These are phyloP conservation scores for Lepidochrysops patricia DNA, from an alignment of 2,888 invertebrate species.

Conservation along the genomic window DNA sequence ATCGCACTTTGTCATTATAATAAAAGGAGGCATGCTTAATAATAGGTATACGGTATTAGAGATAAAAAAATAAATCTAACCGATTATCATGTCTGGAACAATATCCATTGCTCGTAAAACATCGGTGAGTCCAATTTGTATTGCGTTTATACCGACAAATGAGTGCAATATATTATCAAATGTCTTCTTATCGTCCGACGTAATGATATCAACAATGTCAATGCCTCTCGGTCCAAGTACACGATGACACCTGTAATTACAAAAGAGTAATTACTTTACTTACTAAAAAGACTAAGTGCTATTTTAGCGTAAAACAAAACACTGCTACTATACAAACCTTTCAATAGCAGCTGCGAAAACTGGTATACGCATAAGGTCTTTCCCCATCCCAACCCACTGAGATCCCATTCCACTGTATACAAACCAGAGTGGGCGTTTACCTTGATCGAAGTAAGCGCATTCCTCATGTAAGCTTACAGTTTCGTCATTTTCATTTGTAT, in stretches of 20 bases:
- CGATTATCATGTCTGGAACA: slow-evolving; percentile 19
- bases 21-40: not conserved
- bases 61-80: not conserved
- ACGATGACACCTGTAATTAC: not conserved
- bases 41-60: not conserved
- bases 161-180: slow-evolving; percentile 80
- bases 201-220: slow-evolving; percentile 11
- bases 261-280: too few relatives aligned
- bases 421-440: not conserved
- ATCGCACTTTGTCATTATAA: not conserved
- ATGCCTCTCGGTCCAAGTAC: slow-evolving; percentile 10
- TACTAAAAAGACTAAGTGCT: too few relatives aligned
- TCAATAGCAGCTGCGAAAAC: slow-evolving; percentile 9
- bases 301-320: not conserved
- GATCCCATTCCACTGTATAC: slow-evolving; percentile 2
- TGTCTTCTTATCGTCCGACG: slow-evolving; percentile 40
- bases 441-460: not conserved
- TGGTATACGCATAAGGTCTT: slow-evolving; percentile 10
- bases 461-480: not conserved
- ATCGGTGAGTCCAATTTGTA: slow-evolving; percentile 20
- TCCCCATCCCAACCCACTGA: slow-evolving; percentile 7
- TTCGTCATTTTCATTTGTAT: not conserved
- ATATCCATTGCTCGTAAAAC: slow-evolving; percentile 15
- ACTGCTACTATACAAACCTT: not conserved
- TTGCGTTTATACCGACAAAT: slow-evolving; percentile 80